Percentiles rank a stretch among this genome's conserved stretches.
phyloP scores from a whole-genome alignment of 2,888 invertebrate genomes.

The Oithona nana region DNA sequence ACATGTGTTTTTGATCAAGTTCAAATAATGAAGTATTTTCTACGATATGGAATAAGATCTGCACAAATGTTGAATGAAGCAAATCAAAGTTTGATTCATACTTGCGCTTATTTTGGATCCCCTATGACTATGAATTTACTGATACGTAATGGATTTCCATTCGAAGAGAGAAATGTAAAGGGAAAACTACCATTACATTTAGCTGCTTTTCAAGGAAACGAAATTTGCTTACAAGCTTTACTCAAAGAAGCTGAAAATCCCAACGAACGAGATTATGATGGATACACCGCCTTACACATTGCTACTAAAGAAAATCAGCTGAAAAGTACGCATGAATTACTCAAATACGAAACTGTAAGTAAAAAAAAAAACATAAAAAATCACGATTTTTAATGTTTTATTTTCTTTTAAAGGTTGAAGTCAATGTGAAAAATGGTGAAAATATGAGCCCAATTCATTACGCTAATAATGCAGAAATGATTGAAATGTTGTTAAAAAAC shows the following conservation, averaged over 20 bases:
- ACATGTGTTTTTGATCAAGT: constrained; percentile 2
- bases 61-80: not conserved
- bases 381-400: too few relatives aligned
- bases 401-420: constrained; percentile 20
- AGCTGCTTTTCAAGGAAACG: not conserved
- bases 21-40: not conserved
- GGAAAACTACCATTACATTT: constrained; percentile 28
- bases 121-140: not conserved
- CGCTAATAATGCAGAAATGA: constrained; percentile 32
- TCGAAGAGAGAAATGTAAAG: constrained; percentile 30
- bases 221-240: constrained; percentile 22
- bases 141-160: constrained; percentile 26
- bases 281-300: constrained; percentile 27
- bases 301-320: not conserved
- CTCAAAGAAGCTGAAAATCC: constrained; percentile 31
- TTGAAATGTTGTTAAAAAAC: constrained; percentile 31
- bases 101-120: not conserved
- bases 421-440: constrained; percentile 30
- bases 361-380: too few relatives aligned
- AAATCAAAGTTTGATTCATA: not conserved
- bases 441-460: constrained; percentile 35
- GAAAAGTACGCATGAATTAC: not conserved
- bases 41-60: not conserved
- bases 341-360: not conserved
- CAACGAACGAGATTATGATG: constrained; percentile 30